Evolutionary conservation across 2,797 vertebrate genomes (phyloP).

Genomic region (Momotus momota): DNA sequence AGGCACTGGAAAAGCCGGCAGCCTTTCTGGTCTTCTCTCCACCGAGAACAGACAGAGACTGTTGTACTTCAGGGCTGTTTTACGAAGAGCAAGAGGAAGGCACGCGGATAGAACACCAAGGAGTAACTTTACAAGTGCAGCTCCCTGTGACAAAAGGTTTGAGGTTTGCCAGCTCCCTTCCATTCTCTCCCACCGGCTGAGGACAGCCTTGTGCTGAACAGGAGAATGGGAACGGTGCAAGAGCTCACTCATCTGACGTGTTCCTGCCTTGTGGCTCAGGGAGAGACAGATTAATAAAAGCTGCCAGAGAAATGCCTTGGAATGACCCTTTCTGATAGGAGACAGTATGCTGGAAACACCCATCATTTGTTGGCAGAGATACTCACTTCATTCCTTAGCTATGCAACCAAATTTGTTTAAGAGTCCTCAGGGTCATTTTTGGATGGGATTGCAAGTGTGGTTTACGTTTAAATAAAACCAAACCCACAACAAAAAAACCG

Average conservation of each 20-base stretch:
- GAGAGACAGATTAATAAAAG: slow-evolving; percentile 8
- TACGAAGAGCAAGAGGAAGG: background rate
- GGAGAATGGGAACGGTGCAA: background rate
- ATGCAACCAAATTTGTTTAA: background rate
- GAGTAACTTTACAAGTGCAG: background rate
- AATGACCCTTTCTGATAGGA: slow-evolving; percentile 40
- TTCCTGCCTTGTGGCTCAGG: slow-evolving; percentile 30
- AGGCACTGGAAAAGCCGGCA: background rate
- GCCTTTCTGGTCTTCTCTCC: background rate
- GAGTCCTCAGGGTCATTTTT: background rate
- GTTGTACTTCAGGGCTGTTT: background rate
- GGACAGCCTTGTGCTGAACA: slow-evolving; percentile 16
- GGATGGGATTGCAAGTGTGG: background rate
- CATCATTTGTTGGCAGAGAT: background rate
- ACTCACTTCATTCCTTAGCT: slow-evolving; percentile 8
- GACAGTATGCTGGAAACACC: slow-evolving; percentile 24
- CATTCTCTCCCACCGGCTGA: background rate
- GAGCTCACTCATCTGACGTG: slow-evolving; percentile 18
- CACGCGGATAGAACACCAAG: background rate
- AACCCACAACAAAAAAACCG: background rate
- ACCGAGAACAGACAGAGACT: background rate
- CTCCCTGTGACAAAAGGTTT: slow-evolving; percentile 8
- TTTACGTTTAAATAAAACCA: background rate
- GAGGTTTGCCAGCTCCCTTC: slow-evolving; percentile 34
- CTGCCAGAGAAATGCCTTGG: slow-evolving; percentile 26